Conservation (phyloP, 2,888 invertebrate genomes). For the Choreutis nemorana region DNA sequence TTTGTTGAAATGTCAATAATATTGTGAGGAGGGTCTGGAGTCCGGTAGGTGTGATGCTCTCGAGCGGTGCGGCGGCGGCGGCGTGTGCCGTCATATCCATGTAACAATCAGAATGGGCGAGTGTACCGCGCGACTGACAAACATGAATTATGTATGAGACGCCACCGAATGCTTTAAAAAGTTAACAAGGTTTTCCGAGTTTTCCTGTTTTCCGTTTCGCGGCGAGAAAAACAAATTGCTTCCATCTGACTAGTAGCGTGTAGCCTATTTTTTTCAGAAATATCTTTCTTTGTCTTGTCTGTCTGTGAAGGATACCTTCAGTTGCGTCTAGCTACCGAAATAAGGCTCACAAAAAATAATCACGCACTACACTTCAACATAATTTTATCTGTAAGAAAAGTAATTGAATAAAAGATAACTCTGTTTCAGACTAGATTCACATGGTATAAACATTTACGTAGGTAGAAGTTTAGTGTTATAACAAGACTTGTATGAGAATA, state of each 20-base stretch:
- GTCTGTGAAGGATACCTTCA: too few relatives aligned
- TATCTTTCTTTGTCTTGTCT: too few relatives aligned
- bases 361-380: too few relatives aligned
- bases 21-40: slow-evolving; percentile 46
- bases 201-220: slow-evolving; percentile 51
- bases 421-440: too few relatives aligned
- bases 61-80: slow-evolving; percentile 21
- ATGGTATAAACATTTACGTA: too few relatives aligned
- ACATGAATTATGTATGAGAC: slow-evolving; percentile 55
- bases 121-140: slow-evolving; percentile 22
- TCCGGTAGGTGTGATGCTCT: slow-evolving; percentile 24
- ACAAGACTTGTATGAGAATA: background rate
- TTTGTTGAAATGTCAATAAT: slow-evolving; percentile 51
- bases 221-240: slow-evolving; percentile 48
- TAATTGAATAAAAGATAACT: too few relatives aligned
- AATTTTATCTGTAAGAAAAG: too few relatives aligned
- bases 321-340: too few relatives aligned
- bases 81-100: slow-evolving; percentile 7
- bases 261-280: too few relatives aligned
- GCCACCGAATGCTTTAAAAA: slow-evolving; percentile 58
- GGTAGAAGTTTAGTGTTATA: too few relatives aligned
- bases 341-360: too few relatives aligned
- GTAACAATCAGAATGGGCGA: slow-evolving; percentile 6
- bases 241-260: too few relatives aligned
- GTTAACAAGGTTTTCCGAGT: slow-evolving; percentile 60